Base-by-base conservation (phyloP, 2,113 vertebrate genomes). In the Mus pahari region DNA sequence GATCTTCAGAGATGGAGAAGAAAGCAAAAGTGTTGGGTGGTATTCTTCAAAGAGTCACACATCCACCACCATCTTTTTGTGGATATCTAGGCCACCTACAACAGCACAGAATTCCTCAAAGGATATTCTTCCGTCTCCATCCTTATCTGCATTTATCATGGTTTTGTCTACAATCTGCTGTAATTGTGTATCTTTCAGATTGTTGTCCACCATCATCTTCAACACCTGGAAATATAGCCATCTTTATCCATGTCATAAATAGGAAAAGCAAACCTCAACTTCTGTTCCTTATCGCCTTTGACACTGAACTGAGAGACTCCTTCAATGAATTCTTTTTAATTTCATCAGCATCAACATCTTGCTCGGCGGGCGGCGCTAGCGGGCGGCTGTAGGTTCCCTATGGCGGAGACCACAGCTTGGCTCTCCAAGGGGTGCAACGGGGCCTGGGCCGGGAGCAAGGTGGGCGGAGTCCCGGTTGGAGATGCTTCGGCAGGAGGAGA, bases 11-110 rank as follows among this genome's bases (percentile, higher is more conserved):
- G 99, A 99, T 99, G 99, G 99, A 99, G 99, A 99, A 99, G 99
- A 99, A 99, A 99, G 99, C 99, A 98, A 98, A 98, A 99, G 99
- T 99, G 99, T 99, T 98, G 98, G 98, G 97, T 98, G 98, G 98
- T 98, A 97, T 98, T 98, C 89, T 98, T 86, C 66, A 82, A 86
- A 97, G 97, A 98, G 98, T 99, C 99, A 99, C 99, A 99, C 99
- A 16, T 99, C 99, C 98, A 99, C 99, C 87, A 99, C 99, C 99
- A 99, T 99, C 99, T 99, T 99, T 99, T 99, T 99, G 99, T 99
- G 99, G 99, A 99, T 99, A 98, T 99, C 99, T 98, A 99, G 99
- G 98, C 99, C 99, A 75, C 99, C 99, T 97, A 99, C 99, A 97
- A 99, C 99, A 98, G 99, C 99, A 98, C 99, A 99, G 98, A 99